phyloP scores from a whole-genome alignment of 1,140 invertebrate species.

The Brachionus angularis region DNA sequence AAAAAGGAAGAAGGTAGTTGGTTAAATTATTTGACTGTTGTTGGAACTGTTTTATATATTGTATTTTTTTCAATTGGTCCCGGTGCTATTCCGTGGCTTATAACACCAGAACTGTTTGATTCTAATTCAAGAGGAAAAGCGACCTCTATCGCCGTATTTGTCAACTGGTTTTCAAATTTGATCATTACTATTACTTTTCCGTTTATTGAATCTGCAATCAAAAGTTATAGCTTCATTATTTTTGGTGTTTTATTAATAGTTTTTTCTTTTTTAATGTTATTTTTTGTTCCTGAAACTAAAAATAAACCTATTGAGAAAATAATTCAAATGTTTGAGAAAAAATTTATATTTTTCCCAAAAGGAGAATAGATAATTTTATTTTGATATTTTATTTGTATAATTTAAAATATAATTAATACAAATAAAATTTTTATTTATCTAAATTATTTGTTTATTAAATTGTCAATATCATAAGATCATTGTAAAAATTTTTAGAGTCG shows the following conservation, averaged over 20 bases:
- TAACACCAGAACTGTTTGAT: conserved; percentile 90
- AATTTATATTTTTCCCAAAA: conserved; percentile 29
- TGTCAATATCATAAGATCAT: no score
- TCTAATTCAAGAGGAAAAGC: conserved; percentile 91
- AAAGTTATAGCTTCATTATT: conserved; percentile 93
- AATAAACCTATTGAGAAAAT: conserved; percentile 98
- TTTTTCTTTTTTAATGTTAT: conserved; percentile 95
- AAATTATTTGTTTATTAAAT: no score
- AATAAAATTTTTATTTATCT: no score
- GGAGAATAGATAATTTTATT: neutral
- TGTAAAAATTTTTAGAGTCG: no score
- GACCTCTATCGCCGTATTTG: conserved; percentile 92
- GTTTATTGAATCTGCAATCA: conserved; percentile 69
- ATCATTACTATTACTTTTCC: conserved; percentile 72
- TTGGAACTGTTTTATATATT: conserved; percentile 74
- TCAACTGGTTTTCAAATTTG: conserved; percentile 98
- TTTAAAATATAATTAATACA: no score
- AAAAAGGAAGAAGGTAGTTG: conserved; percentile 67
- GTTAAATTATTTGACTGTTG: conserved; percentile 80
- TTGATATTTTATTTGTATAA: no score
- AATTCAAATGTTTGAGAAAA: conserved; percentile 47
- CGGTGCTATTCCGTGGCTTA: conserved; percentile 84
- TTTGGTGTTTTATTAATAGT: conserved; percentile 90
- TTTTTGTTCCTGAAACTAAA: conserved; percentile 96
- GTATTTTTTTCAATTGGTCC: conserved; percentile 82